Percentiles rank a stretch among this genome's conserved stretches.
These are phyloP conservation scores for Drosophila obscura DNA, from an alignment of 1,140 invertebrate genomes.

Conservation along the genomic window DNA sequence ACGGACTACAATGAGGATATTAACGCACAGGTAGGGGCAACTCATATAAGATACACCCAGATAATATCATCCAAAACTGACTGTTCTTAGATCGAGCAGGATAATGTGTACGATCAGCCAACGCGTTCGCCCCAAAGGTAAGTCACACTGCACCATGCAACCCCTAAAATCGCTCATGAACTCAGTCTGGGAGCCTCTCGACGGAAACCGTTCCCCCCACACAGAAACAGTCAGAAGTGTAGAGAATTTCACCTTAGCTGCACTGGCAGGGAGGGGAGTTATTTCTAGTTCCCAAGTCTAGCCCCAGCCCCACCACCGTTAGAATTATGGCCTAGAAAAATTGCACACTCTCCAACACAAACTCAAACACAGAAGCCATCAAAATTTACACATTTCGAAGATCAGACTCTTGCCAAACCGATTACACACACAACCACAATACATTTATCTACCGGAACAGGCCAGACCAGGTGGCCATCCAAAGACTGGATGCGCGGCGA, in stretches of 20 bases:
- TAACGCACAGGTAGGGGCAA: slow-evolving; percentile 69
- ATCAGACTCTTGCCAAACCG: slow-evolving; percentile 11
- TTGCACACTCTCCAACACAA: slow-evolving; percentile 21
- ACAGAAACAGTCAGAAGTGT: slow-evolving; percentile 35
- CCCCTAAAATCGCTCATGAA: background rate
- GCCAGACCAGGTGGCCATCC: slow-evolving; percentile 61
- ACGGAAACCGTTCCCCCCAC: slow-evolving; percentile 18
- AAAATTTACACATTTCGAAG: slow-evolving; percentile 52
- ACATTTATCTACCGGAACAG: slow-evolving; percentile 57
- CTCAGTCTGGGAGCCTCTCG: slow-evolving; percentile 7
- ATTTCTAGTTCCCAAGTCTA: slow-evolving; percentile 7
- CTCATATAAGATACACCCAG: background rate
- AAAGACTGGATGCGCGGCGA: slow-evolving; percentile 41
- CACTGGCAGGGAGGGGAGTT: slow-evolving; percentile 5
- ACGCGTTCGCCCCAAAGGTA: slow-evolving; percentile 84
- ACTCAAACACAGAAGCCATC: slow-evolving; percentile 39
- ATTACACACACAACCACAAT: slow-evolving; percentile 44
- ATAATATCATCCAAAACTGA: too few species aligned
- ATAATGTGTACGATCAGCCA: slow-evolving; percentile 76
- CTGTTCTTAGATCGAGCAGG: slow-evolving; percentile 71
- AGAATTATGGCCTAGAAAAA: slow-evolving; percentile 13
- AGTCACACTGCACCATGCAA: slow-evolving; percentile 29
- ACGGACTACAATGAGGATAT: slow-evolving; percentile 82
- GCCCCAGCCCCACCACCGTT: background rate
- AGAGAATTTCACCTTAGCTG: slow-evolving; percentile 17